A percentile compares a stretch with the other conserved stretches of the same genome.
phyloP scores from a whole-genome alignment of 2,113 vertebrate species.

The Sinocyclocheilus rhinocerous region DNA sequence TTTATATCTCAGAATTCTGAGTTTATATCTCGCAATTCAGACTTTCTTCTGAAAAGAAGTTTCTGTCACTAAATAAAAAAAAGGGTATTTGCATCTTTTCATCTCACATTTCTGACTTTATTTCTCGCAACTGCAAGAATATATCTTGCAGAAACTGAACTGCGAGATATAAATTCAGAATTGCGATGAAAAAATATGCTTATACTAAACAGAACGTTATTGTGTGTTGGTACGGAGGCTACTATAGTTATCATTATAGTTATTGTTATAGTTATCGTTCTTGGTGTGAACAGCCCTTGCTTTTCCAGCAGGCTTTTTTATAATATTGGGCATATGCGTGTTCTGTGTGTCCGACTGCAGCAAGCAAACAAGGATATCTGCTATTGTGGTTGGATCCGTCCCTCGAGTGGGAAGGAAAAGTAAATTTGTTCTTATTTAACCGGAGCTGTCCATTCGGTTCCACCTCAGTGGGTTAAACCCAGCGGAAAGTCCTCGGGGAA shows the following conservation, averaged over 20 bases:
- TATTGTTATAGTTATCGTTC: background rate
- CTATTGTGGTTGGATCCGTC: constrained; percentile 31
- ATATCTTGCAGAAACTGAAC: background rate
- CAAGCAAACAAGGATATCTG: constrained; percentile 55
- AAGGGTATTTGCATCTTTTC: no score
- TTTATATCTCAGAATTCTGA: no score
- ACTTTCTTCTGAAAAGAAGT: no score
- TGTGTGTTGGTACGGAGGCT: no score
- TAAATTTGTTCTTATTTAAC: constrained; percentile 66
- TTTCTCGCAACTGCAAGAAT: no score
- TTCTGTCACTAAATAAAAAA: no score
- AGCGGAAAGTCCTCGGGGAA: constrained; percentile 67
- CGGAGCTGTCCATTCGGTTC: constrained; percentile 70
- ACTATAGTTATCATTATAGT: no score
- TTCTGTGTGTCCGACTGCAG: background rate
- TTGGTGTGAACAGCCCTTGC: background rate
- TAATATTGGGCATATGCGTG: background rate
- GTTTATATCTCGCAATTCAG: no score
- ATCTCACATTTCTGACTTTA: no score
- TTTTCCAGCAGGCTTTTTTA: background rate
- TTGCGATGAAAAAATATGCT: no score
- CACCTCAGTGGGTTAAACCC: constrained; percentile 68
- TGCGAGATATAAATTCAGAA: no score
- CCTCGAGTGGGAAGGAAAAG: constrained; percentile 49
- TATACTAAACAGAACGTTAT: no score